These are phyloP conservation scores for Frankliniella intonsa DNA, from an alignment of 2,888 invertebrate genomes.

Conservation along the genomic window DNA sequence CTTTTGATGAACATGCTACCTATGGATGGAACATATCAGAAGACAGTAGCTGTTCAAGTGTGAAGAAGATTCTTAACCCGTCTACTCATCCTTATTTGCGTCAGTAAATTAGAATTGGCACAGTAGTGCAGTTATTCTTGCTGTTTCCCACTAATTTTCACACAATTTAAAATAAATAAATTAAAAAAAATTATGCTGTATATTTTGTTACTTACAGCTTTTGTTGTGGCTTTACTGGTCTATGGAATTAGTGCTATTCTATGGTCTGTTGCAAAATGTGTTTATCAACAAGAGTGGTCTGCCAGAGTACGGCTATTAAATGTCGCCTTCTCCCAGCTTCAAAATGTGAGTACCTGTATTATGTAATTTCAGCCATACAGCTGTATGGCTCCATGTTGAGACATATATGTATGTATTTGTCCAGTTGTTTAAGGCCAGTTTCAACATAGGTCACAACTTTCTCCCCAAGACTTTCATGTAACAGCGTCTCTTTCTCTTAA, in stretches of 20 bases:
- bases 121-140: neutral
- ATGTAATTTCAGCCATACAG: too few species aligned
- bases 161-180: too few species aligned
- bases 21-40: slow-evolving; percentile 46
- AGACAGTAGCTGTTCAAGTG: slow-evolving; percentile 40
- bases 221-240: neutral
- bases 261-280: neutral
- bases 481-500: too few species aligned
- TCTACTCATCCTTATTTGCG: slow-evolving; percentile 43
- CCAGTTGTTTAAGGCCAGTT: too few species aligned
- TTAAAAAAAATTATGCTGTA: neutral
- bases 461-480: too few species aligned
- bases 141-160: neutral
- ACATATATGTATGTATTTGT: too few species aligned
- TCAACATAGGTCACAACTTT: too few species aligned
- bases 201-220: neutral
- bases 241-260: neutral
- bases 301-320: slow-evolving; percentile 27
- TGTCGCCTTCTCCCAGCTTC: slow-evolving; percentile 33
- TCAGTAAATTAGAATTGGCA: slow-evolving; percentile 39
- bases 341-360: slow-evolving; percentile 35
- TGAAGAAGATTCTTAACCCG: slow-evolving; percentile 41
- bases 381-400: too few species aligned
- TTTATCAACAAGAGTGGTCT: neutral
- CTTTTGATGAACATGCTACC: slow-evolving; percentile 45